A percentile compares a stretch with the other conserved stretches of the same genome.
These are phyloP conservation scores for Pachliopta kotzebuea DNA, from an alignment of 2,888 invertebrate genomes.

Conservation along the genomic window DNA sequence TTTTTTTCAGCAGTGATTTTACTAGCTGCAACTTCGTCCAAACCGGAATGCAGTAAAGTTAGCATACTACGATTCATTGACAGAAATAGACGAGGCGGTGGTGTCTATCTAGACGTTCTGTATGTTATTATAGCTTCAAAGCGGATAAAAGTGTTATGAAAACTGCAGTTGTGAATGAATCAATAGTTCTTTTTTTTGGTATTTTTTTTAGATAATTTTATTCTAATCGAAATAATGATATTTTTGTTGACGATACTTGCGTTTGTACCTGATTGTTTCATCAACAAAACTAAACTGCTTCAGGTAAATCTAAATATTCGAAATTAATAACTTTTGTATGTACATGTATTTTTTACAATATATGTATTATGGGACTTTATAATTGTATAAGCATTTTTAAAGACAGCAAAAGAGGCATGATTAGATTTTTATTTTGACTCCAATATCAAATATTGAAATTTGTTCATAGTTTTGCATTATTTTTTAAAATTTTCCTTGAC, in stretches of 20 bases:
- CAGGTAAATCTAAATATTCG: constrained; percentile 14
- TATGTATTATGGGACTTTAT: too few species aligned
- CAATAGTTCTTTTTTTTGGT: neutral
- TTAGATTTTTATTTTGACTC: neutral
- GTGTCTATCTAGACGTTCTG: too few species aligned
- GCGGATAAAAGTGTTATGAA: too few species aligned
- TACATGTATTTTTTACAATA: neutral
- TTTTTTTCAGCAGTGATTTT: too few species aligned
- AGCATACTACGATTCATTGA: too few species aligned
- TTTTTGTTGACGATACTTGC: constrained; percentile 17
- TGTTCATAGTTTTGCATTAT: neutral
- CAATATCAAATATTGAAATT: neutral
- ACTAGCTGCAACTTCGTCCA: too few species aligned
- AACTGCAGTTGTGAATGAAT: neutral
- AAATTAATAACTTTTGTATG: neutral
- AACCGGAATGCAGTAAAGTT: too few species aligned
- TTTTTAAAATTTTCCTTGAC: neutral
- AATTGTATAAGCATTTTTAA: too few species aligned
- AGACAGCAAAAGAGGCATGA: neutral
- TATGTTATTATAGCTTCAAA: too few species aligned
- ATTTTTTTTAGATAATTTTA: neutral
- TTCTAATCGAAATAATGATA: neutral
- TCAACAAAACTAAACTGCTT: constrained; percentile 19
- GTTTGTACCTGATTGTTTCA: constrained; percentile 9
- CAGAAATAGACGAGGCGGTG: too few species aligned